Base-by-base conservation (phyloP, 2,888 invertebrate species). In the Myopa tessellatipennis region DNA sequence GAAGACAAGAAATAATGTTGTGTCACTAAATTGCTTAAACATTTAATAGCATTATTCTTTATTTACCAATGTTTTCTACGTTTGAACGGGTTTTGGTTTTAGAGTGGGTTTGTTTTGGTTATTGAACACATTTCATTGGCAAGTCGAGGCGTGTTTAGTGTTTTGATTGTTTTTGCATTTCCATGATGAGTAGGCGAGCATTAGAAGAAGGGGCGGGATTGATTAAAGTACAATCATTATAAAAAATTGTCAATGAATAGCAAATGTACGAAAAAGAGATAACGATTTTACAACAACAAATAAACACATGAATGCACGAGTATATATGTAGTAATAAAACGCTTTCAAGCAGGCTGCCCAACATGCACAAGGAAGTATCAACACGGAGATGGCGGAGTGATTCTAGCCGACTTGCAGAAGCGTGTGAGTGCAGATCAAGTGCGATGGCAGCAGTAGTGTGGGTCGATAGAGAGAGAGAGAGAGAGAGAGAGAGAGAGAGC, bases 31-130 rank as follows among this genome's bases (percentile, higher is more conserved):
- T 76, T 61, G 16, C 45, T 67, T 16, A 77, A 72, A 72, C 63
- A 72, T 77, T 71, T 45, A 77, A 68, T 45, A 77, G 68, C 65
- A 68, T 79, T 65, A 50, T 79, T 79, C 76, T 78, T 81, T 83
- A 86, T 87, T 87, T 87, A 87, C 87, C 87, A 85, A 87, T 85
- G 83, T 87, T 87, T 86, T 87, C 87, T 87, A 86, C 84, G 84
- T 83, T 84, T 82, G 83, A 78, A 81, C 74, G 76, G 77, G 77
- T 80, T 82, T 67, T 74, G 68, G 77, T 26, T 72, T 73, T 81
- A 76, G 80, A 84, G 79, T 78, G 67, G 36, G 68, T 75, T 71
- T 74, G 71, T 80, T 81, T 55, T 55, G 65, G 58, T 79, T 80
- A 72, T 75, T 77, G 12, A 74, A 81, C 81, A 83, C 81, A 82